Percentiles rank a stretch among this genome's conserved stretches.
Conservation (phyloP, 2,888 invertebrate species). For the Eledone cirrhosa region DNA sequence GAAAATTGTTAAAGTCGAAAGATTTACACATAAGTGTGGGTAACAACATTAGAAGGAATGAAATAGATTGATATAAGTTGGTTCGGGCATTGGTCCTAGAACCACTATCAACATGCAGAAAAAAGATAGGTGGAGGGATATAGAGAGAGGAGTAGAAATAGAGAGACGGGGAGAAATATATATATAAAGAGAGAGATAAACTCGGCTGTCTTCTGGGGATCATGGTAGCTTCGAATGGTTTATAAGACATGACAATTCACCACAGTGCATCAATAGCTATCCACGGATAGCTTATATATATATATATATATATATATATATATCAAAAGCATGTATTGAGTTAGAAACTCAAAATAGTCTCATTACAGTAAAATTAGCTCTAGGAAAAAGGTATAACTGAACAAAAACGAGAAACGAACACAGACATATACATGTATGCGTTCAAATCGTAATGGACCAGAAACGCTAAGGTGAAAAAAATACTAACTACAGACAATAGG, state of each 20-base stretch:
- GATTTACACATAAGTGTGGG: neutral
- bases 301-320: too few species aligned
- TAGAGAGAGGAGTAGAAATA: neutral
- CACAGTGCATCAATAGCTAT: too few species aligned
- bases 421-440: neutral
- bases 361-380: too few species aligned
- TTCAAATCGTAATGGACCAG: too few species aligned
- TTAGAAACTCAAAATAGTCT: too few species aligned
- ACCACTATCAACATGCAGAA: neutral
- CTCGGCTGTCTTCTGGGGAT: too few species aligned
- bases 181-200: neutral
- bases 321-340: too few species aligned
- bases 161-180: neutral
- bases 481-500: too few species aligned
- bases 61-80: neutral
- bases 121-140: neutral
- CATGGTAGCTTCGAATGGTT: too few species aligned
- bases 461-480: too few species aligned
- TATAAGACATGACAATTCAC: too few species aligned
- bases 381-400: neutral
- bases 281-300: too few species aligned
- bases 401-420: neutral
- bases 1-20: neutral
- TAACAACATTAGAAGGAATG: neutral
- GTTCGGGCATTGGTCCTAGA: neutral